A percentile compares a stretch with the other conserved stretches of the same genome.
These are phyloP conservation scores for Poeciliopsis turneri DNA, from an alignment of 2,797 vertebrate genomes.

Conservation along the genomic window DNA sequence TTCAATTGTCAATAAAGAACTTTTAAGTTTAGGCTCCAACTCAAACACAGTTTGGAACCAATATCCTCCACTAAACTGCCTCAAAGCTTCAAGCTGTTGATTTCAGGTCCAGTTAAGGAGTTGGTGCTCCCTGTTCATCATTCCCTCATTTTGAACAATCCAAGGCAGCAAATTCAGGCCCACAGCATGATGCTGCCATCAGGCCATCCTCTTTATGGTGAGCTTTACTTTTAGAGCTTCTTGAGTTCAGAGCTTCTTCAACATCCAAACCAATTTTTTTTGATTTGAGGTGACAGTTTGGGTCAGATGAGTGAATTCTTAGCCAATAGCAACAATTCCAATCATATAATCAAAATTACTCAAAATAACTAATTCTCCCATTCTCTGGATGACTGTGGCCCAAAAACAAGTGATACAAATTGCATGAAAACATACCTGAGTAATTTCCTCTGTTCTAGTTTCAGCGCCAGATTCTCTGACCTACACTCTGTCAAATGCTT, in stretches of 20 bases:
- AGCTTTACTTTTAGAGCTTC: not conserved
- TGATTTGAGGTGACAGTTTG: not conserved
- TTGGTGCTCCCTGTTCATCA: not conserved
- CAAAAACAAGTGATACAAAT: not conserved
- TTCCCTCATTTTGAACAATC: not conserved
- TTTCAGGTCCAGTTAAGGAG: not conserved
- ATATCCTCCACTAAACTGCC: not conserved
- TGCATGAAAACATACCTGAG: not conserved
- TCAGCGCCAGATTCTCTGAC: too few relatives aligned
- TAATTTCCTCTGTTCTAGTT: not conserved
- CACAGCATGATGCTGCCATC: not conserved
- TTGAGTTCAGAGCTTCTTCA: not conserved
- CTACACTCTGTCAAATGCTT: too few relatives aligned
- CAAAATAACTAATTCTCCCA: not conserved
- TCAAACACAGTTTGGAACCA: not conserved
- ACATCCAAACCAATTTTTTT: not conserved
- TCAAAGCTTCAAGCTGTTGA: not conserved
- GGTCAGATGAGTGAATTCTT: not conserved
- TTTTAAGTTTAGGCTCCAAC: not conserved
- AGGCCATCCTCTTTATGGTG: not conserved
- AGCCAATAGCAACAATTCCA: not conserved
- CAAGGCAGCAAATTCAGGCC: not conserved
- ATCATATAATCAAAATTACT: not conserved
- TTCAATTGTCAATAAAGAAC: not conserved
- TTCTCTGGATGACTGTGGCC: not conserved